Percentiles rank a stretch among this genome's conserved stretches.
These are phyloP conservation scores for Odontamblyopus lacepedii DNA, from an alignment of 2,797 vertebrate species.

Conservation along the genomic window DNA sequence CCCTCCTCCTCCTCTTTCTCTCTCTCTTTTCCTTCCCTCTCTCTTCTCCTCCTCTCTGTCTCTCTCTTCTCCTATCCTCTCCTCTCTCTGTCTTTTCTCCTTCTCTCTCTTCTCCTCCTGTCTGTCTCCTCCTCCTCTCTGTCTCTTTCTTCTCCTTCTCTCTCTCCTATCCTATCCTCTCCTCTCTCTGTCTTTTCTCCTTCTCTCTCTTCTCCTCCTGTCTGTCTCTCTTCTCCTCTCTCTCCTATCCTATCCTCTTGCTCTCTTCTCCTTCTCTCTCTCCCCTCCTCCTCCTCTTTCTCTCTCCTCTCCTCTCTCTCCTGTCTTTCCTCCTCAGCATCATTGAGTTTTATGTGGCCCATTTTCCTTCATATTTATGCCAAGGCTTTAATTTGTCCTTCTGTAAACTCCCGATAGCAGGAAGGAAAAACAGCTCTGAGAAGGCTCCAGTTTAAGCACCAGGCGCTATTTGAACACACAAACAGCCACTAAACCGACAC, in stretches of 20 bases:
- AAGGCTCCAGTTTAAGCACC: neutral
- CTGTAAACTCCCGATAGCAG: slow-evolving; percentile 17
- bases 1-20: neutral
- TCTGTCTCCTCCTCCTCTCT: too few relatives aligned
- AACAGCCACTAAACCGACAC: too few relatives aligned
- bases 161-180: too few relatives aligned
- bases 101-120: too few relatives aligned
- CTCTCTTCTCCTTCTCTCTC: too few relatives aligned
- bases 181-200: too few relatives aligned
- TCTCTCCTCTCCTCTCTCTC: neutral
- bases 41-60: too few relatives aligned
- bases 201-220: too few relatives aligned
- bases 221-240: too few relatives aligned
- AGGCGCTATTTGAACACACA: neutral
- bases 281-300: neutral
- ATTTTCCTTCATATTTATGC: slow-evolving; percentile 36
- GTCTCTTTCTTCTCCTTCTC: too few relatives aligned
- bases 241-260: too few relatives aligned
- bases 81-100: accelerated
- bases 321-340: neutral
- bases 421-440: slow-evolving; percentile 6
- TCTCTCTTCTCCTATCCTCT: neutral
- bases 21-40: too few relatives aligned
- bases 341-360: slow-evolving; percentile 11
- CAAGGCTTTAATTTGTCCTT: slow-evolving; percentile 27